These are phyloP conservation scores for Sebastes fasciatus DNA, from an alignment of 2,113 vertebrate genomes.

Conservation along the genomic window DNA sequence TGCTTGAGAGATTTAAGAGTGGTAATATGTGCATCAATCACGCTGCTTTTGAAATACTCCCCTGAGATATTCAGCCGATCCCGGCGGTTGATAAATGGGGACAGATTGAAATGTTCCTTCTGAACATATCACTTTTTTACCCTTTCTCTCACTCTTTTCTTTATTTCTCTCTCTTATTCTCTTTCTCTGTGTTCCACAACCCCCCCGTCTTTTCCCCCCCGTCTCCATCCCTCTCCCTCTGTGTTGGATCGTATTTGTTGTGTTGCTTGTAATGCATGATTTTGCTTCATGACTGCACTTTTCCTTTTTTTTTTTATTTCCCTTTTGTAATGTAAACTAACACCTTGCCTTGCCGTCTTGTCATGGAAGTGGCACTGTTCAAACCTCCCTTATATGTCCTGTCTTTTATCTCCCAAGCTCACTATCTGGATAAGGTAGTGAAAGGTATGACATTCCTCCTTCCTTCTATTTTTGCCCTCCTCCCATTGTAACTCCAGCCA, in stretches of 20 bases:
- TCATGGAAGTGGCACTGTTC: conserved; percentile 84
- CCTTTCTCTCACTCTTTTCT: conserved; percentile 4
- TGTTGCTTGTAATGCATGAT: conserved; percentile 77
- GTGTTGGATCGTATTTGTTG: conserved; percentile 55
- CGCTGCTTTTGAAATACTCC: conserved; percentile 57
- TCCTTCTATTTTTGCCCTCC: conserved; percentile 80
- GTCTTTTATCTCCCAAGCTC: conserved; percentile 99
- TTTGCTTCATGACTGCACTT: conserved; percentile 63
- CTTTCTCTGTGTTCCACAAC: conserved; percentile 38
- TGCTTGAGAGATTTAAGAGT: conserved; percentile 60
- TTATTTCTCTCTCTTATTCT: conserved; percentile 16
- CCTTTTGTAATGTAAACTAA: conserved; percentile 77
- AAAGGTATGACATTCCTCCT: conserved; percentile 99
- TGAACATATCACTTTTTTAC: conserved; percentile 49
- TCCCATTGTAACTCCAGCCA: conserved; percentile 63
- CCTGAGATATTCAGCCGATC: conserved; percentile 52
- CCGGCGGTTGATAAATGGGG: conserved; percentile 62
- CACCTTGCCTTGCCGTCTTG: conserved; percentile 79
- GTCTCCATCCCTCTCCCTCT: conserved; percentile 58
- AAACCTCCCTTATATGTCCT: conserved; percentile 97
- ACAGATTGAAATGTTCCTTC: conserved; percentile 68
- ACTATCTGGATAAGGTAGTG: conserved; percentile 99
- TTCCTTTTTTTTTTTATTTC: conserved; percentile 55
- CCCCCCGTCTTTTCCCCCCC: conserved; percentile 27
- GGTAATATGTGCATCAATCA: conserved; percentile 66